Evolutionary conservation across 30 jellyfish, hydroid and myxozoan species (phyloP).

Genomic region (Morbakka virulenta): DNA sequence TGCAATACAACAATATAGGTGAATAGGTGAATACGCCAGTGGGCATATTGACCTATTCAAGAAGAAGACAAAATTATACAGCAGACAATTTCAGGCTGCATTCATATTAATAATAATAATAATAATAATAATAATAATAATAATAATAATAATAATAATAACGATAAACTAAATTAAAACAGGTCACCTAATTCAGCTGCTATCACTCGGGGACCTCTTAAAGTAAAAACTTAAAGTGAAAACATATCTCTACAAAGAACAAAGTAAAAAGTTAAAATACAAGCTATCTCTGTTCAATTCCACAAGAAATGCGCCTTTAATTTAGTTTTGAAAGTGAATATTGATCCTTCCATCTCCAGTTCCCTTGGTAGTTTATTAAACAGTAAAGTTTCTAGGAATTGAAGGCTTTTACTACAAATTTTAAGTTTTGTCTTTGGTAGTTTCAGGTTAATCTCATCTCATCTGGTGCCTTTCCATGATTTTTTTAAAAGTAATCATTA

Average conservation of each 20-base stretch:
- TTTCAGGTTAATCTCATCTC: constrained; percentile 29
- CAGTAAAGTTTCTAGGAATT: constrained; percentile 12
- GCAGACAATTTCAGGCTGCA: no score
- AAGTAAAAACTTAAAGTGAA: no score
- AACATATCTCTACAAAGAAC: no score
- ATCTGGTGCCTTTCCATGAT: constrained; percentile 16
- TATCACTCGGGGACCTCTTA: constrained; percentile 31
- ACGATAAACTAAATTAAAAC: no score
- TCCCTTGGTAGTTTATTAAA: constrained; percentile 19
- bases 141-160: no score
- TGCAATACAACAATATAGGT: no score
- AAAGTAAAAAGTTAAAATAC: background rate
- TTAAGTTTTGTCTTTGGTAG: constrained; percentile 28
- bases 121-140: no score
- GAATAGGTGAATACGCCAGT: no score
- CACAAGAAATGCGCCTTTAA: constrained; percentile 8
- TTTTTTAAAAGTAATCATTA: background rate
- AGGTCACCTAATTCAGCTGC: background rate
- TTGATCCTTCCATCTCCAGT: constrained; percentile 8
- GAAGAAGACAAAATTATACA: no score
- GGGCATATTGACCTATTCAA: no score
- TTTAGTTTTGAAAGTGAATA: background rate
- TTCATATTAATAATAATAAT: no score
- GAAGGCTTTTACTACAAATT: constrained; percentile 15
- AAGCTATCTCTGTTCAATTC: background rate